These are phyloP conservation scores for Todiramphus saurophagus DNA, from an alignment of 2,113 vertebrate genomes.

Conservation along the genomic window DNA sequence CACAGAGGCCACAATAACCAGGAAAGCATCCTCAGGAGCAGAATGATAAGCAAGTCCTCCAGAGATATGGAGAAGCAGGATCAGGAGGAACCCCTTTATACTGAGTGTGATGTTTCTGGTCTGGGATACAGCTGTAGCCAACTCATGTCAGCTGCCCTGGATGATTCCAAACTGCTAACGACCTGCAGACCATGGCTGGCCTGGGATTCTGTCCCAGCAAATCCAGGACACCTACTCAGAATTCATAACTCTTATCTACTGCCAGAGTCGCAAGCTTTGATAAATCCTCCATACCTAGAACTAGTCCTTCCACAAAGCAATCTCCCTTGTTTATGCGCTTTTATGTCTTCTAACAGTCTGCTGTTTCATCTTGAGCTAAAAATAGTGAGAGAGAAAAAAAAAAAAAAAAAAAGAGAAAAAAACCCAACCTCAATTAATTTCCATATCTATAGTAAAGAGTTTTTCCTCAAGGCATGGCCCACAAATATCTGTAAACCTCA, in stretches of 20 bases:
- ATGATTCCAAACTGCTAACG: not conserved
- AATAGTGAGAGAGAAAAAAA: not conserved
- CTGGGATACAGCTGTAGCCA: not conserved
- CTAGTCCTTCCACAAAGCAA: not conserved
- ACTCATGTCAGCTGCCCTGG: not conserved
- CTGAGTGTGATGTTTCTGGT: not conserved
- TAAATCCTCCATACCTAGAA: not conserved
- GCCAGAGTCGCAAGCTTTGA: not conserved
- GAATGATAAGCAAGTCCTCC: too few relatives aligned
- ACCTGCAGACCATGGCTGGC: not conserved
- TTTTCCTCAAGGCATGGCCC: not conserved
- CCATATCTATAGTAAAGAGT: not conserved
- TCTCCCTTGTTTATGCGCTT: not conserved
- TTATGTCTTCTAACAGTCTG: not conserved
- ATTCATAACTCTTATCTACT: not conserved
- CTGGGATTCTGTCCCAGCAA: not conserved
- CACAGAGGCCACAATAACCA: not conserved
- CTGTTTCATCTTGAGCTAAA: not conserved
- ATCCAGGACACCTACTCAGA: not conserved
- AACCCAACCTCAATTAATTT: not conserved
- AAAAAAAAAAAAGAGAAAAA: not conserved
- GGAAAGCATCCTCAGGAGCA: not conserved
- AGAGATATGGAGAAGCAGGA: not conserved
- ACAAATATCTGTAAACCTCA: constrained; percentile 7
- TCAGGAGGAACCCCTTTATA: not conserved